Evolutionary conservation across 53 echinoderm and acorn worm species (phyloP), one percentile per base, ranked within the genome.

Genomic region (Zoroaster sp.): DNA sequence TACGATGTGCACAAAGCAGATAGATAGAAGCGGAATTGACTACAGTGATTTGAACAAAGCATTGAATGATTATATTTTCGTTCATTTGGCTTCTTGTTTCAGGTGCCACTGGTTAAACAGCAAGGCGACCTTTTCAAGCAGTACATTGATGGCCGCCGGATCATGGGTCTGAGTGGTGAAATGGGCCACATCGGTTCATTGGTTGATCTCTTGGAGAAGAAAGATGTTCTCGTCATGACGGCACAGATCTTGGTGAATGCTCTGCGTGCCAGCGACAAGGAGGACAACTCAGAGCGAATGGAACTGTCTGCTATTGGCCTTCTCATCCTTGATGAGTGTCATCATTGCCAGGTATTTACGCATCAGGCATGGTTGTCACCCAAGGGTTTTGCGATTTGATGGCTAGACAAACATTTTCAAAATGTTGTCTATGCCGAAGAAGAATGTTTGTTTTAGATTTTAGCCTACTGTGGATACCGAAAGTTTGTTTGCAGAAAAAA

Each of bases 271-370:
- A 76, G 47, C 35, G 63, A 69, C 33, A 85, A 66, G 42, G 85
- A 85, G 36, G 85, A 85, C 51, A 85, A 85, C 71, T 8, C 63
- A 2, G 75, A 79, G 31, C 23, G 54, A 36, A 44, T 94, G 78
- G 83, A 69, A 31, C 85, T 95, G 23, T 93, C 93, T 17, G 31
- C 83, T 34, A 88, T 95, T 35, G 91, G 75, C 1, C 74, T 95
- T 66, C 83, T 95, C 40, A 85, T 95, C 34, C 40, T 95, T 1
- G 95, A 95, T 78, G 95, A 95, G 74, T 95, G 95, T 39, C 95
- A 95, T 66, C 91, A 95, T 44, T 92, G 92, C 51, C 95, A 94
- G 88, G 95, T 93, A 73, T 71, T 45, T n/a, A n/a, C n/a, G n/a
- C n/a, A n/a, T n/a, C n/a, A n/a, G n/a, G n/a, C n/a, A n/a, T n/a